Percentiles rank a stretch among this genome's conserved stretches.
Conservation (phyloP, 2,797 vertebrate species). For the Esox masquinongy region DNA sequence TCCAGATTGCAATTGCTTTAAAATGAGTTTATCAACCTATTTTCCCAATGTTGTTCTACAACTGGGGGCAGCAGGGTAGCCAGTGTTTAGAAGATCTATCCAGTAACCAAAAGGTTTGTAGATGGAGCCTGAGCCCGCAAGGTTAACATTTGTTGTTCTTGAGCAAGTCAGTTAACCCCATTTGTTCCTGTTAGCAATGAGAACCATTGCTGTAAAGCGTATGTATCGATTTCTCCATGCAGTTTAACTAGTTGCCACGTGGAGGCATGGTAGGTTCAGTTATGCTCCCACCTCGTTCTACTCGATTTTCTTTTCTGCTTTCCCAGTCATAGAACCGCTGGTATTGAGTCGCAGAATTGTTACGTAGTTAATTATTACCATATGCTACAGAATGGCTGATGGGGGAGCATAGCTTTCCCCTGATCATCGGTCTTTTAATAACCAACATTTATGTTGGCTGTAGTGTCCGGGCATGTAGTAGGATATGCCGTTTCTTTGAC, state of each 20-base stretch:
- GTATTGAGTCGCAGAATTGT: not conserved
- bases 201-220: too few species aligned
- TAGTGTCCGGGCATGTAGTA: not conserved
- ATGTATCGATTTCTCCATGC: not conserved
- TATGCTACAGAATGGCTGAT: not conserved
- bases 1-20: too few species aligned
- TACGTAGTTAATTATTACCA: not conserved
- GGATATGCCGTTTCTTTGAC: not conserved
- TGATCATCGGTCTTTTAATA: not conserved
- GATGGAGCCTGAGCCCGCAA: too few species aligned
- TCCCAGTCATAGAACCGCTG: not conserved
- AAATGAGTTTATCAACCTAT: too few species aligned
- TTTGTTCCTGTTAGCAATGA: too few species aligned
- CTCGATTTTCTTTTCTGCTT: not conserved
- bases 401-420: not conserved
- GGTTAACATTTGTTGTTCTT: too few species aligned
- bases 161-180: too few species aligned
- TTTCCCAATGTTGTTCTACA: too few species aligned
- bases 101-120: too few species aligned
- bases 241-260: conserved; percentile 8
- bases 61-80: too few species aligned
- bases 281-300: not conserved
- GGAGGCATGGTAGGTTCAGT: conserved; percentile 8
- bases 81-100: too few species aligned
- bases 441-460: not conserved